Conservation (phyloP, 1,140 invertebrate genomes). For the Druon quercuslanigerum region DNA sequence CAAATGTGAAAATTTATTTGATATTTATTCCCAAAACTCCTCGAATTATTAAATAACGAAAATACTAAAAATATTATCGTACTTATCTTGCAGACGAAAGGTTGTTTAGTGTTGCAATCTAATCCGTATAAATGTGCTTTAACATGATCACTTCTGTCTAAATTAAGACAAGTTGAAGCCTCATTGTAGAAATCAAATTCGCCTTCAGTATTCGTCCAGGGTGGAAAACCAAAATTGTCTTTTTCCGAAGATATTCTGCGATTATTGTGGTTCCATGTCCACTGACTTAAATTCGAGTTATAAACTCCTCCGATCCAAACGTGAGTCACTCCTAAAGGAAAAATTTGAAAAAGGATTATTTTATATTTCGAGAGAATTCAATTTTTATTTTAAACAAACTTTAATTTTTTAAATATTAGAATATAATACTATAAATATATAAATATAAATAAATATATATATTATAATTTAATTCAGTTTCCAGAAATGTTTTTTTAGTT, state of each 20-base stretch:
- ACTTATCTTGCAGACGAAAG: slow-evolving; percentile 59
- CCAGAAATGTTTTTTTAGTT: too few relatives aligned
- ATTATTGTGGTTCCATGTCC: slow-evolving; percentile 53
- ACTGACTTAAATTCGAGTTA: slow-evolving; percentile 43
- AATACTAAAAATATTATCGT: slow-evolving; percentile 11
- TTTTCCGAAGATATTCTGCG: slow-evolving; percentile 44
- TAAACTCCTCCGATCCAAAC: slow-evolving; percentile 53
- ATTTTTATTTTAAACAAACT: not conserved
- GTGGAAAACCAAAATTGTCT: slow-evolving; percentile 46
- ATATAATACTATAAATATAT: too few relatives aligned
- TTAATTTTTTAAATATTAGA: too few relatives aligned
- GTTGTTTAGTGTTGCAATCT: slow-evolving; percentile 56
- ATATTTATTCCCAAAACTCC: too few relatives aligned
- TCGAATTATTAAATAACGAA: too few relatives aligned
- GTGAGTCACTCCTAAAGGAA: slow-evolving; percentile 49
- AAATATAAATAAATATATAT: too few relatives aligned
- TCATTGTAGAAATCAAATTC: slow-evolving; percentile 41
- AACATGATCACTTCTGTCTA: slow-evolving; percentile 55
- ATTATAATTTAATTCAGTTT: too few relatives aligned
- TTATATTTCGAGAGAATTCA: slow-evolving; percentile 2
- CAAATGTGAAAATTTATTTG: too few relatives aligned
- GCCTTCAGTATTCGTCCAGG: slow-evolving; percentile 47
- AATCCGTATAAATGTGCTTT: slow-evolving; percentile 57
- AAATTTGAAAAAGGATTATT: slow-evolving; percentile 29
- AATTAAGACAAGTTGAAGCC: slow-evolving; percentile 53